Base-by-base conservation (phyloP, 2,113 vertebrate species). In the Paratilapia polleni region DNA sequence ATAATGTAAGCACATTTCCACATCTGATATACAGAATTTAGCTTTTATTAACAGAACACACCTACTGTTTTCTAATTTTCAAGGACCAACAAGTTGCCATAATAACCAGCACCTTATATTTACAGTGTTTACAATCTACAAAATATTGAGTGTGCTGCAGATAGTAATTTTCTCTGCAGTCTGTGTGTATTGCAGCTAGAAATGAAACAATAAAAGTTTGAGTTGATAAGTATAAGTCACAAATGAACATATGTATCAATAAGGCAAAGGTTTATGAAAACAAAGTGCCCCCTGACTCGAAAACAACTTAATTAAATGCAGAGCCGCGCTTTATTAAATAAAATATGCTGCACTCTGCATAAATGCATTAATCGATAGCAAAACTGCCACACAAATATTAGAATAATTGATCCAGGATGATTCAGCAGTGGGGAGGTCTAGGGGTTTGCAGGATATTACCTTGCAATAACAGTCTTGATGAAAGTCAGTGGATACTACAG, bases 371-470 rank as follows among this genome's bases (percentile, higher is more conserved):
- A 94, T 94, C 92, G 78, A 95, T 94, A 83, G 58, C 58, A 91
- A 90, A 94, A 92, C 82, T 91, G 91, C 87, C 93, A 94, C 88
- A 91, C 79, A 94, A 93, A 92, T 93, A 94, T 91, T 92, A 94
- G 83, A 95, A 94, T 89, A 94, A 94, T 93, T 94, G 93, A 94
- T 95, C 83, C 43, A 12, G 78, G 88, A 78, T 93, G 92, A 95
- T 94, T 95, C 91, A 94, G 94, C 92, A 93, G 90, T 59, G 2
- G 66, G 68, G 80, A 86, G 85, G 90, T 88, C 88, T 61, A 28
- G 57, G 73, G 90, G 77, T 73, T 84, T 63, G 82, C 54, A 83
- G 91, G 87, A 90, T 88, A 93, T 93, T 92, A 92, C 86, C 73
- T 49, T 77, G 88, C 87, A 86, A 87, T 85, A 91, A 89, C 86